These are phyloP conservation scores for Emydocephalus ijimae DNA, from an alignment of 2,113 vertebrate species.

Conservation along the genomic window DNA sequence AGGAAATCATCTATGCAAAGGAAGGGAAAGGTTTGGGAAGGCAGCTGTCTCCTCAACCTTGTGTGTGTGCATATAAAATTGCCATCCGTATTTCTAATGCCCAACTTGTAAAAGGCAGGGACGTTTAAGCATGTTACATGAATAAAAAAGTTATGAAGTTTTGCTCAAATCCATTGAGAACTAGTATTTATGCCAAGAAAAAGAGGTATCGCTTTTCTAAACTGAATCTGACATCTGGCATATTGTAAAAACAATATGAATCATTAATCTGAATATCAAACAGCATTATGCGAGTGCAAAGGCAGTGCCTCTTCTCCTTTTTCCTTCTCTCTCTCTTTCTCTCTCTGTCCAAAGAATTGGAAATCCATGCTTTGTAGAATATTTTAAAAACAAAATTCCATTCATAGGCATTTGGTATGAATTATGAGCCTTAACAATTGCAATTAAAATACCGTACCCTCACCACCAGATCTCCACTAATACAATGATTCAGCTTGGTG, in stretches of 20 bases:
- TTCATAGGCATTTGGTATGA: not conserved
- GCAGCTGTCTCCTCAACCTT: constrained; percentile 9
- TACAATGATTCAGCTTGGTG: not conserved
- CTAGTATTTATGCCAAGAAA: constrained; percentile 16
- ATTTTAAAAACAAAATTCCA: not conserved
- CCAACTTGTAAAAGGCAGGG: not conserved
- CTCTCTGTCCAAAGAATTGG: constrained; percentile 3
- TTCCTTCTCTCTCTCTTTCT: not conserved
- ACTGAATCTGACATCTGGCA: constrained; percentile 27
- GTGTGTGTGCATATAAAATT: not conserved
- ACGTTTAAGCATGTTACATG: not conserved
- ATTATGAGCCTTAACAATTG: not conserved
- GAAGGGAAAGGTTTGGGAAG: not conserved
- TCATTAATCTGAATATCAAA: not conserved
- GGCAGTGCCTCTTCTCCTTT: constrained; percentile 49
- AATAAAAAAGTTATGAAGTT: constrained; percentile 3
- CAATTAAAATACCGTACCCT: not conserved
- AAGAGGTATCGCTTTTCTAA: constrained; percentile 19
- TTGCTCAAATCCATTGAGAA: not conserved
- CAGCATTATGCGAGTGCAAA: not conserved
- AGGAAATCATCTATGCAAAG: constrained; percentile 12
- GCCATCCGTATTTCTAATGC: not conserved
- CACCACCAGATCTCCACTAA: not conserved
- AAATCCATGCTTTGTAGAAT: not conserved
- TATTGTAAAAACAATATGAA: constrained; percentile 53